Percentiles rank a stretch among this genome's conserved stretches.
Evolutionary conservation across 92 coral and sea anemone species (phyloP).

Genomic region (Bergia puertoricense): DNA sequence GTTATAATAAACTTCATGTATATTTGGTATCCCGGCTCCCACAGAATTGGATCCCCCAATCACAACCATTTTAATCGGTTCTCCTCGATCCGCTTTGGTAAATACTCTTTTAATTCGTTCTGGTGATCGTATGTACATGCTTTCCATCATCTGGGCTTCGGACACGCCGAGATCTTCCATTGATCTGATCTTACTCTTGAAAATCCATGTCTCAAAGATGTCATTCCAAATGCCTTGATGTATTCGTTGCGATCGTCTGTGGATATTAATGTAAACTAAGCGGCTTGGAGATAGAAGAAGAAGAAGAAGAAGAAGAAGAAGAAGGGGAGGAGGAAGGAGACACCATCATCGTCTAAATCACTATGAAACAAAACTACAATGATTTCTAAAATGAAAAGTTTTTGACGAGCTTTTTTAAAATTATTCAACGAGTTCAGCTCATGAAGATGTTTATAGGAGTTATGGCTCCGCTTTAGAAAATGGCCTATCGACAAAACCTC

Average conservation of each 20-base stretch:
- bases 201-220: constrained; percentile 30
- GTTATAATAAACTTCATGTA: not conserved
- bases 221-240: constrained; percentile 4
- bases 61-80: not conserved
- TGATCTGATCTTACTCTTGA: not conserved
- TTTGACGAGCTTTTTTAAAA: too few species aligned
- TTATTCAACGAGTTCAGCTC: too few species aligned
- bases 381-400: too few species aligned
- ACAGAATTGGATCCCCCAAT: constrained; percentile 27
- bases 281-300: too few species aligned
- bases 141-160: not conserved
- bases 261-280: not conserved
- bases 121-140: not conserved
- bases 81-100: not conserved
- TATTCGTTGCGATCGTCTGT: constrained; percentile 6
- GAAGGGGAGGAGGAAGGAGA: too few species aligned
- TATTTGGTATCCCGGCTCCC: constrained; percentile 8
- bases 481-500: too few species aligned
- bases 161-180: not conserved
- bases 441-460: too few species aligned
- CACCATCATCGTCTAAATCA: too few species aligned
- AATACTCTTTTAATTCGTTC: constrained; percentile 7
- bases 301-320: too few species aligned
- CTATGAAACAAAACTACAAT: too few species aligned
- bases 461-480: too few species aligned